Evolutionary conservation across 37 sponge, comb jelly and placozoan species (phyloP), one percentile per base, ranked within the genome.

Genomic region (Petrosia ficiformis): DNA sequence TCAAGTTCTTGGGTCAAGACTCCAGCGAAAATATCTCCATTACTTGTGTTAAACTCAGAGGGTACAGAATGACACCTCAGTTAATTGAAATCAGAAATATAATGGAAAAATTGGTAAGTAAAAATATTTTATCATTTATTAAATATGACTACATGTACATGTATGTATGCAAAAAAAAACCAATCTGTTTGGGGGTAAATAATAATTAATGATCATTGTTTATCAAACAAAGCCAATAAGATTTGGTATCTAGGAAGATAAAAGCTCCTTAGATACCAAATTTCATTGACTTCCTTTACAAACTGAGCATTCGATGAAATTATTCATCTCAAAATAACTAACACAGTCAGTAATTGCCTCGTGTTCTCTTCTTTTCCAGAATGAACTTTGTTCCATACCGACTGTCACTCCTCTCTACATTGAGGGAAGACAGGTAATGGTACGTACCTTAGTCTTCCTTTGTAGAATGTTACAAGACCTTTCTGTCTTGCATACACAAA

Each of bases 391-490:
- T 16, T 48, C 54, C 16, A 26, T 61, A n/a, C 63, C 63, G 6
- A n/a, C 63, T n/a, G 63, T 26, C 28, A 24, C 63, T 61, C 5
- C n/a, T 5, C 28, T 26, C 25, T 22, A 5, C 5, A n/a, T 61
- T n/a, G 1, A 14, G 14, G 78, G 73, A 14, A 71, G 38, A 24
- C 39, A 44, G 33, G 67, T 84, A 1, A 26, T 88, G 38, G 31
- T 71, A 5, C 34, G 78, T 24, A 65, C 84, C 25, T 42, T 90
- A 11, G 39, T 59, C 14, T 80, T 90, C 65, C 41, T 90, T 19
- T 59, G 59, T n/a, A 21, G 36, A 1, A 76, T 90, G 57, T 43
- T 90, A 41, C 48, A 44, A 1, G 90, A 90, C 69, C 73, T 90
- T 39, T 11, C 30, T 28, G 31, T 37, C 4, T 43, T 84, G 8